These are phyloP conservation scores for Bombus sylvicola DNA, from an alignment of 1,140 invertebrate species.

Conservation along the genomic window DNA sequence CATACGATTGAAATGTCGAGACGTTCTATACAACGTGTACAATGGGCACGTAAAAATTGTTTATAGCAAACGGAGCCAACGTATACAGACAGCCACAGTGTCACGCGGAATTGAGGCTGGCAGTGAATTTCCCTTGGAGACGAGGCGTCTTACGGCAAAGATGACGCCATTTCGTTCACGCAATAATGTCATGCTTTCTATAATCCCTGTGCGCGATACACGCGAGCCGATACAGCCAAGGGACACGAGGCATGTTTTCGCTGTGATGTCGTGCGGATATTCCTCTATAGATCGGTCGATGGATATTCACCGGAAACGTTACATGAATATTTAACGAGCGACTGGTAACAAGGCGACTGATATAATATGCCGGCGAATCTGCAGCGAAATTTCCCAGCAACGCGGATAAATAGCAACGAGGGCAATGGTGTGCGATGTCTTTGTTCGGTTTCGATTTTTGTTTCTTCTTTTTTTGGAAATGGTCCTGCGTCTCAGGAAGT, in stretches of 20 bases:
- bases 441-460: too few relatives aligned
- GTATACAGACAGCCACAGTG: too few relatives aligned
- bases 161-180: neutral
- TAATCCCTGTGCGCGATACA: conserved; percentile 7
- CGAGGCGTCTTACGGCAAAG: neutral
- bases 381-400: neutral
- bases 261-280: conserved; percentile 27
- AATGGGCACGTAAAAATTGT: too few relatives aligned
- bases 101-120: neutral
- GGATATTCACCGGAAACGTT: conserved; percentile 34
- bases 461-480: too few relatives aligned
- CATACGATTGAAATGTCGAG: too few relatives aligned
- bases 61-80: too few relatives aligned
- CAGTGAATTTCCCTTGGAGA: neutral
- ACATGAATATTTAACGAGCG: conserved; percentile 44
- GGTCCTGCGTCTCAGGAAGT: too few relatives aligned
- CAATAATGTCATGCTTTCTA: conserved; percentile 1
- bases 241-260: conserved; percentile 9
- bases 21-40: too few relatives aligned
- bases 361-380: conserved; percentile 17
- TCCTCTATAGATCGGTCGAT: conserved; percentile 20
- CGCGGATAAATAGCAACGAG: conserved; percentile 1
- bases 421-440: too few relatives aligned
- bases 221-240: neutral
- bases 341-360: conserved; percentile 25